A percentile compares a stretch with the other conserved stretches of the same genome.
Conservation (phyloP, 2,113 vertebrate species). For the Synchiropus splendidus region DNA sequence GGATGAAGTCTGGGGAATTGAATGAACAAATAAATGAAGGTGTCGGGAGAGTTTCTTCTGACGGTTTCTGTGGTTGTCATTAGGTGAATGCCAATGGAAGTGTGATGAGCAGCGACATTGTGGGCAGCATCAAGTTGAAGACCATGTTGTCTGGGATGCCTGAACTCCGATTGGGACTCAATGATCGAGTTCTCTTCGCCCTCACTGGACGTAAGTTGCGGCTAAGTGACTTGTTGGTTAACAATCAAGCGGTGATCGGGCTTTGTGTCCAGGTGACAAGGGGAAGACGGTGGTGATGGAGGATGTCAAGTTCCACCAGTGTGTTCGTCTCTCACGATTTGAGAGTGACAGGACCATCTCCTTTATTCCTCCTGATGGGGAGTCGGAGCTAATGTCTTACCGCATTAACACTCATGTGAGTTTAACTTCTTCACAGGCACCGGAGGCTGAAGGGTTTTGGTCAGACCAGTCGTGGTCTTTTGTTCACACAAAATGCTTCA, state of each 20-base stretch:
- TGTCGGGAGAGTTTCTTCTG: too few species aligned
- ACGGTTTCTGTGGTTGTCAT: slow-evolving; percentile 1
- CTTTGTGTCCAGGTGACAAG: slow-evolving; percentile 70
- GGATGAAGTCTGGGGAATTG: too few species aligned
- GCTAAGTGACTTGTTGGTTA: not conserved
- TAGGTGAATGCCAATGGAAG: slow-evolving; percentile 83
- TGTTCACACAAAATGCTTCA: not conserved
- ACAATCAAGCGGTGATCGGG: too few species aligned
- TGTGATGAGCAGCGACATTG: slow-evolving; percentile 86
- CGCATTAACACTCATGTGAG: slow-evolving; percentile 84
- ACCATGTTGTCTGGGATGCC: slow-evolving; percentile 91
- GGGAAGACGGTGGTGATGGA: slow-evolving; percentile 87
- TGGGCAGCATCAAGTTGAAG: slow-evolving; percentile 84
- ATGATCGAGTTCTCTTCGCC: slow-evolving; percentile 82
- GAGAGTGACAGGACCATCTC: slow-evolving; percentile 88
- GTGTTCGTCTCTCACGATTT: slow-evolving; percentile 85
- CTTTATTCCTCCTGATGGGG: slow-evolving; percentile 87
- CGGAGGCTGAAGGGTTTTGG: too few species aligned
- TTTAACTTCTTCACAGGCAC: too few species aligned
- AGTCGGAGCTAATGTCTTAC: slow-evolving; percentile 94
- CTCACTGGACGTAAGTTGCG: slow-evolving; percentile 82
- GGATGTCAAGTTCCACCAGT: slow-evolving; percentile 94
- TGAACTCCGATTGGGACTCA: slow-evolving; percentile 81
- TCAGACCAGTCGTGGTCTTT: too few species aligned
- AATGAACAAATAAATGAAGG: too few species aligned